Conservation (phyloP, 2,113 vertebrate species). For the Prietella phreatophila region DNA sequence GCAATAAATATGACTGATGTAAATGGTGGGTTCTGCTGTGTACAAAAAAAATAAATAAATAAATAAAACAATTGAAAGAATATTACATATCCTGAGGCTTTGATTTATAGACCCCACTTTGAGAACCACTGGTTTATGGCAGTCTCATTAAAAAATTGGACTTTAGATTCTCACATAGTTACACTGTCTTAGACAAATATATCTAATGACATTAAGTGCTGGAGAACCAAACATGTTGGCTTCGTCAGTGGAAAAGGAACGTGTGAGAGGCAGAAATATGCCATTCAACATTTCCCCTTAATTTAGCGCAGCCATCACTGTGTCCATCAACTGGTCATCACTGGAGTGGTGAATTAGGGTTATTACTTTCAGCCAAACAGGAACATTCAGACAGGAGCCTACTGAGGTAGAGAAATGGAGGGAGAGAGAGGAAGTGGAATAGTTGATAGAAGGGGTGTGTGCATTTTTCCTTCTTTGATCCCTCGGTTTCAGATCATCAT, state of each 20-base stretch:
- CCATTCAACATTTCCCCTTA: background rate
- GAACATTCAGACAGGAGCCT: slow-evolving; percentile 26
- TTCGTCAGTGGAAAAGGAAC: background rate
- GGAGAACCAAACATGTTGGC: background rate
- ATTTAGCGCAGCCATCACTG: background rate
- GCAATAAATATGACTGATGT: background rate
- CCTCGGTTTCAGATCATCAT: slow-evolving; percentile 14
- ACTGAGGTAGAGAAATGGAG: slow-evolving; percentile 48
- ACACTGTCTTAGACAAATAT: background rate
- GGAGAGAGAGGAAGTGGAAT: background rate
- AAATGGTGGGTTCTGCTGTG: background rate
- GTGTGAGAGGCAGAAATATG: background rate
- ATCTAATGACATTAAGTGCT: background rate
- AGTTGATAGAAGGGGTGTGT: background rate
- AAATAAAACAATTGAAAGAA: background rate
- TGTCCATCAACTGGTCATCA: background rate
- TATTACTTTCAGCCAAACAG: slow-evolving; percentile 20
- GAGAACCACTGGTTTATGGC: background rate
- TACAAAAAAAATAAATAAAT: background rate
- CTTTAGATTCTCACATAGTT: background rate
- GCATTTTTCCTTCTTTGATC: slow-evolving; percentile 21
- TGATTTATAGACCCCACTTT: background rate
- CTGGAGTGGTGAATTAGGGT: slow-evolving; percentile 19
- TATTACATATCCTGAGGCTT: background rate
- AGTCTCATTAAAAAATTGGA: background rate